phyloP scores from a whole-genome alignment of 2,797 vertebrate genomes.

The Anguilla obscura region DNA sequence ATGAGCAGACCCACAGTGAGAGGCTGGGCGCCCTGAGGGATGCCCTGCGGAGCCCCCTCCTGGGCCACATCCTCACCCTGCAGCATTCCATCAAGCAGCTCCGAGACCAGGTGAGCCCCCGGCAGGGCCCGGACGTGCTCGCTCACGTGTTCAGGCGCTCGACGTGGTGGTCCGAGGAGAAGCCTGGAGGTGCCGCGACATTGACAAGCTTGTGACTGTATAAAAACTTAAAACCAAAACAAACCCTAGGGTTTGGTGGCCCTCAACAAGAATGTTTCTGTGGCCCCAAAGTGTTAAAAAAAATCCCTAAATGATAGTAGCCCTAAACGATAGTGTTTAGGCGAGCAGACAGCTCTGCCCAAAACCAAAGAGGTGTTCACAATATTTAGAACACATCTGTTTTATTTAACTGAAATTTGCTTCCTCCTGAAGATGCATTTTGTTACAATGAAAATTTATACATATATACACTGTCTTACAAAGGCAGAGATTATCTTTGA shows the following conservation, averaged over 20 bases:
- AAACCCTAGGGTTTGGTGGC: background rate
- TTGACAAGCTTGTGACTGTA: background rate
- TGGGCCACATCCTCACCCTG: slow-evolving; percentile 89
- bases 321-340: background rate
- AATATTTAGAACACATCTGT: background rate
- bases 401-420: background rate
- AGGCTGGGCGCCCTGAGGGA: slow-evolving; percentile 74
- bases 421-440: background rate
- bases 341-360: background rate
- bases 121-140: background rate
- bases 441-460: background rate
- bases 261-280: background rate
- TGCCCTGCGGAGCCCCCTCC: slow-evolving; percentile 85
- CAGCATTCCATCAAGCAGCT: slow-evolving; percentile 93
- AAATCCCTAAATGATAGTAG: too few relatives aligned
- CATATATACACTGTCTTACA: background rate
- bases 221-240: background rate
- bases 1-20: slow-evolving; percentile 83
- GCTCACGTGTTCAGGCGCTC: background rate
- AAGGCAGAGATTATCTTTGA: background rate
- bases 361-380: background rate
- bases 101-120: slow-evolving; percentile 77
- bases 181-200: background rate
- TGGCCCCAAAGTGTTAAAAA: background rate
- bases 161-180: background rate